Evolutionary conservation across 2,797 vertebrate species (phyloP).

Genomic region (Coilia nasus): DNA sequence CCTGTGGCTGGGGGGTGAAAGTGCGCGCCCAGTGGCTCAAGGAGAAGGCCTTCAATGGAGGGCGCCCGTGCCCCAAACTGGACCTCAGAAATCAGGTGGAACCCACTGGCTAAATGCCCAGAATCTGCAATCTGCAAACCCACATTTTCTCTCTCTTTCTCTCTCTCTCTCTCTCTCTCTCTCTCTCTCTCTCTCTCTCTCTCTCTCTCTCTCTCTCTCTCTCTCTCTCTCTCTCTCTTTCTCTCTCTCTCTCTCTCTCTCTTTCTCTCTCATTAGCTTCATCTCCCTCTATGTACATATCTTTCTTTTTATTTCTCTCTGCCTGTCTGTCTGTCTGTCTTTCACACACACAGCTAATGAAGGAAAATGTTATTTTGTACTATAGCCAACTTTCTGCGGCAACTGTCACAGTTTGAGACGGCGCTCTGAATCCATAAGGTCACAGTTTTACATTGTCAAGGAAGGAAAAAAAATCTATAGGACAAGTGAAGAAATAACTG

Average conservation of each 20-base stretch:
- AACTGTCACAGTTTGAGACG: background rate
- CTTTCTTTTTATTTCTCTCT: background rate
- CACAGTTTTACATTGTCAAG: background rate
- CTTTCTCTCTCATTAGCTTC: too few relatives aligned
- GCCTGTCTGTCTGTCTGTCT: too few relatives aligned
- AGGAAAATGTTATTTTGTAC: background rate
- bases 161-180: too few relatives aligned
- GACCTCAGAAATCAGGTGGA: conserved; percentile 88
- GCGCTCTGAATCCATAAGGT: background rate
- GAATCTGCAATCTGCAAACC: background rate
- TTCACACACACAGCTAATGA: background rate
- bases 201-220: too few relatives aligned
- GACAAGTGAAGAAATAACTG: background rate
- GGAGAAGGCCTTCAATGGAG: conserved; percentile 85
- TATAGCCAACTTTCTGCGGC: background rate
- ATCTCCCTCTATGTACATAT: background rate
- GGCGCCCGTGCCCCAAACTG: conserved; percentile 83
- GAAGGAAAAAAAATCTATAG: too few relatives aligned
- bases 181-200: too few relatives aligned
- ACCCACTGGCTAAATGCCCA: background rate
- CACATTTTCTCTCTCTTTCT: too few relatives aligned
- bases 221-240: too few relatives aligned
- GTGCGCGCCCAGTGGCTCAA: conserved; percentile 82
- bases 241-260: too few relatives aligned
- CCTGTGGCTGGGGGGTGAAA: conserved; percentile 81